phyloP scores from a whole-genome alignment of 1,140 invertebrate species.

The Leptinotarsa defecta region DNA sequence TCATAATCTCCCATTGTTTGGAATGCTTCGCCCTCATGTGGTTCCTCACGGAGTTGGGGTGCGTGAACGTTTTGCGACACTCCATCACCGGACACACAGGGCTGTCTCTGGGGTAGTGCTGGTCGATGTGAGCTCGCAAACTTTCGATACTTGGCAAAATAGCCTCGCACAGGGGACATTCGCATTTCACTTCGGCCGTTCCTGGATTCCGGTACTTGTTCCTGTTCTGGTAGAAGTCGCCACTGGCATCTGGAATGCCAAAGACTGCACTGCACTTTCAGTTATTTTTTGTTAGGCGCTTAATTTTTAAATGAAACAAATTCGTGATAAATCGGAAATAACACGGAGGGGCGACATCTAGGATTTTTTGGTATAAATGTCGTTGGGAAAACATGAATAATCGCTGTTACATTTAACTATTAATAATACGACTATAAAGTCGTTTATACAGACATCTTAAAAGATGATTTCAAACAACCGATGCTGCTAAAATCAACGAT shows the following conservation, averaged over 20 bases:
- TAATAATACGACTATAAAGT: no score
- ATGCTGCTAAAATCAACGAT: no score
- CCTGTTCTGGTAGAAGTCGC: slow-evolving; percentile 28
- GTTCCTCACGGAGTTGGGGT: slow-evolving; percentile 82
- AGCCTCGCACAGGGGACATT: slow-evolving; percentile 73
- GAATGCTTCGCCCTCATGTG: slow-evolving; percentile 83
- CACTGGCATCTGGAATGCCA: slow-evolving; percentile 58
- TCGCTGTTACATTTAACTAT: no score
- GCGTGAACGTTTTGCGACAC: slow-evolving; percentile 74
- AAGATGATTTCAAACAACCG: no score
- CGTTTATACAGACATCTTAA: no score
- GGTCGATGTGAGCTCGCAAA: slow-evolving; percentile 74
- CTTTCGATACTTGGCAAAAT: slow-evolving; percentile 66
- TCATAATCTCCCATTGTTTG: slow-evolving; percentile 78
- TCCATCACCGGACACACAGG: slow-evolving; percentile 75
- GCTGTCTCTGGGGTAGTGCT: slow-evolving; percentile 81
- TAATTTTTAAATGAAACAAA: no score
- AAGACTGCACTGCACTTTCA: slow-evolving; percentile 46
- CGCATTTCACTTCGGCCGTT: slow-evolving; percentile 55
- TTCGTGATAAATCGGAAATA: no score
- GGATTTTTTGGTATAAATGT: no score
- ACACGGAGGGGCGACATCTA: no score
- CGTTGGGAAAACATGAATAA: no score
- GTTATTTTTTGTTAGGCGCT: not conserved
- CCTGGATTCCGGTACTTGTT: slow-evolving; percentile 19